Conservation (phyloP, 2,888 invertebrate species). For the Acanthosepion pharaonis region DNA sequence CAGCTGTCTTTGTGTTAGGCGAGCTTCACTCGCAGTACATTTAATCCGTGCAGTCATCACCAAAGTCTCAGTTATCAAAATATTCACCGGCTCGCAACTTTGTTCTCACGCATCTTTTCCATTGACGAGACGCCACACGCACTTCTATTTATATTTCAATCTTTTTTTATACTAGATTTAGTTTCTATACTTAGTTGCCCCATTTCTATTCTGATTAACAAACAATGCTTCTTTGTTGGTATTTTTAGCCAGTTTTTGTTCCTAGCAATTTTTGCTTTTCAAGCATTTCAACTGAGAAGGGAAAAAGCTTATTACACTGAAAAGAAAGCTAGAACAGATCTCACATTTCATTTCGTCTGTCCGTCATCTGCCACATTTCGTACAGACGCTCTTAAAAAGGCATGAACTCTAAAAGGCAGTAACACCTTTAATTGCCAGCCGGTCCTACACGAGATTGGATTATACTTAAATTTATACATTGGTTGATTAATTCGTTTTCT, state of each 20-base stretch:
- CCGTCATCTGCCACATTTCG: background rate
- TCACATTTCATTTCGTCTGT: background rate
- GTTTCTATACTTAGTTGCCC: background rate
- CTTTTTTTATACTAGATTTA: background rate
- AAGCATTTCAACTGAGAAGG: background rate
- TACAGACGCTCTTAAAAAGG: background rate
- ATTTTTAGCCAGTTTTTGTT: background rate
- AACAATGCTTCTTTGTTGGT: background rate
- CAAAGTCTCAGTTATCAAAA: background rate
- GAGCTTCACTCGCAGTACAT: background rate
- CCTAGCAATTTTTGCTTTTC: background rate
- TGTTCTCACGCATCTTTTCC: background rate
- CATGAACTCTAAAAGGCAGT: no score
- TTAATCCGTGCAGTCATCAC: background rate
- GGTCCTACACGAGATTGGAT: no score
- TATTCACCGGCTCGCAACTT: background rate
- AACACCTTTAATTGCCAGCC: no score
- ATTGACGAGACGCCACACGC: background rate
- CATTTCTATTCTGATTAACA: constrained; percentile 3
- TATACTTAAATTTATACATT: no score
- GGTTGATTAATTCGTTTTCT: no score
- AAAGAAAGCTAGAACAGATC: background rate
- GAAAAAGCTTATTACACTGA: background rate
- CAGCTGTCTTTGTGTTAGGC: background rate
- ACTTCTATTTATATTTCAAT: background rate